Base-by-base conservation (phyloP, 2,797 vertebrate species). In the Aldrovandia affinis region DNA sequence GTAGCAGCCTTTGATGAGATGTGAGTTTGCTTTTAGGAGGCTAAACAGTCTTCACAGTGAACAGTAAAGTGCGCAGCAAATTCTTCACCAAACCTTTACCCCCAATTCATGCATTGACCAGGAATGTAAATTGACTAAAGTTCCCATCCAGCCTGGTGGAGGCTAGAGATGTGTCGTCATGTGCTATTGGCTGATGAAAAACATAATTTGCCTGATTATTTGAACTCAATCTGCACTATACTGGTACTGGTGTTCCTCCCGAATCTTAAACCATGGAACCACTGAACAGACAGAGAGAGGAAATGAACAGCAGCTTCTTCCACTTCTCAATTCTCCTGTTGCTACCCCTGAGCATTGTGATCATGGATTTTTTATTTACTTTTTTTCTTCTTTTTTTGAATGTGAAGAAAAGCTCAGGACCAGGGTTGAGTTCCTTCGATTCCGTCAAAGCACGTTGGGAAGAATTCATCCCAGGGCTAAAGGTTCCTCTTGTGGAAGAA, bases 321-420 rank as follows among this genome's bases (percentile, higher is more conserved):
- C 2, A 61, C 39, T 78, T 59, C 81, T 83, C 70, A 18, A 22
- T 39, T 83, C 83, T 85, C 86, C 86, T 78, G 88, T 89, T 89
- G 89, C 63, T 85, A 68, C 82, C 85, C 84, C 84, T 81, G 88
- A 88, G 84, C 85, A 92, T 89, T 90, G 84, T 86, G 84, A 75
- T 90, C 89, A 90, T 92, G 90, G 89, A 81, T 86, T 84, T 63
- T 80, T 80, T 3, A 81, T 82, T 88, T 85, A 81, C 25, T 9
- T 15, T 15, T 33, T 39, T 63, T 28, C 2, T 65, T 59, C n/a
- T 65, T 10, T 50, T 75, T 83, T 36, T 89, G 87, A 91, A 89
- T 83, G 50, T 73, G 88, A 88, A 84, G 89, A 85, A 87, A 89
- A 91, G 88, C 89, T 84, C 89, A 92, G 89, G 89, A 91, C 93